These are phyloP conservation scores for Chunga burmeisteri DNA, from an alignment of 2,113 vertebrate genomes.

Conservation along the genomic window DNA sequence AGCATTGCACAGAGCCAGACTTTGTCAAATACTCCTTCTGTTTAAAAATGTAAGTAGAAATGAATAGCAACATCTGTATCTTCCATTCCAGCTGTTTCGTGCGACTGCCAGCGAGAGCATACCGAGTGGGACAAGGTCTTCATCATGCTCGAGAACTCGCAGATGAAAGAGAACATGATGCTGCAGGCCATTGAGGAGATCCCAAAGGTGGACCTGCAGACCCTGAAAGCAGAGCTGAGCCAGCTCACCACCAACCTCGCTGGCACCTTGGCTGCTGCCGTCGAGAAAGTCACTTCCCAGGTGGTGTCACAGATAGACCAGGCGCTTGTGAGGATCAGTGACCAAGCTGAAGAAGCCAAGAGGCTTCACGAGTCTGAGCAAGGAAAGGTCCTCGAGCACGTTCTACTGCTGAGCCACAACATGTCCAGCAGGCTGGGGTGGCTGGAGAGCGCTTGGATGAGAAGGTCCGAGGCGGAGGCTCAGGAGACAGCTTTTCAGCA, in stretches of 20 bases:
- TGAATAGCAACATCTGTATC: background rate
- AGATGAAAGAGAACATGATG: slow-evolving; percentile 95
- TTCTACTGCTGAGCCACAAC: slow-evolving; percentile 71
- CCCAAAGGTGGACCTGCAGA: slow-evolving; percentile 82
- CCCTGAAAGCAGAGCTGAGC: slow-evolving; percentile 79
- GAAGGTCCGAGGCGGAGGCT: background rate
- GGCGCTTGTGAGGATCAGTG: slow-evolving; percentile 58
- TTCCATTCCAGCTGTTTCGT: slow-evolving; percentile 59
- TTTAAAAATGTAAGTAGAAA: background rate
- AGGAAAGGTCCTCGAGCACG: slow-evolving; percentile 68
- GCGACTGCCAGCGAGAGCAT: slow-evolving; percentile 82
- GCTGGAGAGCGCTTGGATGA: slow-evolving; percentile 75
- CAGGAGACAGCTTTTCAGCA: slow-evolving; percentile 31
- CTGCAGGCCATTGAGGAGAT: slow-evolving; percentile 85
- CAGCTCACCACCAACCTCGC: slow-evolving; percentile 74
- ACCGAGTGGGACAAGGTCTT: slow-evolving; percentile 96
- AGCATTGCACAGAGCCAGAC: background rate
- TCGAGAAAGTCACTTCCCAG: slow-evolving; percentile 67
- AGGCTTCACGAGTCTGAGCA: slow-evolving; percentile 32
- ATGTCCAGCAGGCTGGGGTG: slow-evolving; percentile 70
- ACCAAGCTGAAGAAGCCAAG: slow-evolving; percentile 10
- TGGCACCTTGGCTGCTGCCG: slow-evolving; percentile 36
- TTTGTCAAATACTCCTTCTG: background rate
- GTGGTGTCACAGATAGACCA: slow-evolving; percentile 64
- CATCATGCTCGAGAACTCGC: slow-evolving; percentile 94